Conservation (phyloP, 2,113 vertebrate genomes). For the Neolamprologus toae region DNA sequence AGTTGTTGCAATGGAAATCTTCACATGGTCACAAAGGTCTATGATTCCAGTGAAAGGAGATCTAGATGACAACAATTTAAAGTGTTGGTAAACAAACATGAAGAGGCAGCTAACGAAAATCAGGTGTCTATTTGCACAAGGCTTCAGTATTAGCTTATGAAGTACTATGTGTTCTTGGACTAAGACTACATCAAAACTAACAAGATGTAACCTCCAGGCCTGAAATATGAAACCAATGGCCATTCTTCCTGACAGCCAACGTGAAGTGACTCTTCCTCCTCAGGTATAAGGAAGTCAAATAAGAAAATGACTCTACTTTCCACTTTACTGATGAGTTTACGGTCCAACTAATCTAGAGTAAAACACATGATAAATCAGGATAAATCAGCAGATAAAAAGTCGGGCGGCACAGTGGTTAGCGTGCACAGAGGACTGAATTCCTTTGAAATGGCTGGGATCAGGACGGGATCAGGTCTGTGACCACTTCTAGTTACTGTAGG, state of each 20-base stretch:
- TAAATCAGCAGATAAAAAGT: background rate
- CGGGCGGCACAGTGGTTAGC: background rate
- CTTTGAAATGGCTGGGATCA: background rate
- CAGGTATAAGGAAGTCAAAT: background rate
- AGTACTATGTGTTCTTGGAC: background rate
- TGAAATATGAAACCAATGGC: background rate
- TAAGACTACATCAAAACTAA: background rate
- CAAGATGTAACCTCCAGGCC: background rate
- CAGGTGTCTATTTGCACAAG: background rate
- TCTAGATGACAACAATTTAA: background rate
- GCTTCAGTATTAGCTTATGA: background rate
- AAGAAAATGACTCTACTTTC: background rate
- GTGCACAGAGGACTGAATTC: background rate
- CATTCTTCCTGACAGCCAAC: background rate
- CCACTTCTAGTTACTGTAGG: background rate
- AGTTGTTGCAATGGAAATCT: background rate
- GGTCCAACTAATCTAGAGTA: background rate
- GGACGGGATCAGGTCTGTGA: background rate
- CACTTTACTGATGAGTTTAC: background rate
- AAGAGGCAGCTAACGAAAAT: background rate
- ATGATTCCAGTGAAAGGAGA: background rate
- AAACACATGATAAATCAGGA: background rate
- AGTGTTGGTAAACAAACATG: background rate
- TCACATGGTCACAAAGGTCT: background rate
- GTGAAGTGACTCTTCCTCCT: background rate